Evolutionary conservation across 2,113 vertebrate genomes (phyloP), one percentile per base, ranked within the genome.

Genomic region (Urocitellus parryii): DNA sequence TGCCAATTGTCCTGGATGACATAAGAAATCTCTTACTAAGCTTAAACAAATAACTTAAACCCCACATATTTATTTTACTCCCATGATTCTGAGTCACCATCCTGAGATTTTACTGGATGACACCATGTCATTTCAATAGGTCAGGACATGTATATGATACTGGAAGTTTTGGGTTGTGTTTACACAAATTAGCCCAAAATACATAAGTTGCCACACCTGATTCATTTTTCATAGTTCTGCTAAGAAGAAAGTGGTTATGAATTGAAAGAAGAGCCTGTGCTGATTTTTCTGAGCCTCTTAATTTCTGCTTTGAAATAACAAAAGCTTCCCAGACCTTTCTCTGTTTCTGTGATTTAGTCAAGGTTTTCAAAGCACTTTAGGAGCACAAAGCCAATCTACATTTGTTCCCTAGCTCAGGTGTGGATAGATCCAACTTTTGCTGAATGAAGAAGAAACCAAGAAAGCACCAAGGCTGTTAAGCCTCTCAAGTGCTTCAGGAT

Each of bases 271-370:
- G 24, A 58, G 2, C 67, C 65, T 8, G 29, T 10, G 25, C 61
- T 76, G 37, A 34, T 87, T 82, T 82, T 73, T 58, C 42, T 45
- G 37, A 89, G 74, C 39, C 61, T 81, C 70, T 91, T 81, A 53
- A 93, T 65, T 89, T 72, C 42, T 72, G 68, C 37, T 93, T 79
- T 67, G 81, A 81, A 95, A 85, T 84, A 63, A 63, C 80, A 95
- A 70, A 87, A 82, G 9, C 88, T 56, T 81, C 39, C 77, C 61
- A 58, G 2, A 12, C 34, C 65, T 85, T 86, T 2, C n/a, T 72
- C 25, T 51, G n/a, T 72, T 72, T 20, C 27, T n/a, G 11, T 34
- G 45, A 53, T 78, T 82, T 10, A 34, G 34, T 89, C 37, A 72
- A 42, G 61, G 56, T 83, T 89, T 76, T n/a, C 79, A 76, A 83